Conservation (phyloP, 2,797 vertebrate species). For the Thripadectes ignobilis region DNA sequence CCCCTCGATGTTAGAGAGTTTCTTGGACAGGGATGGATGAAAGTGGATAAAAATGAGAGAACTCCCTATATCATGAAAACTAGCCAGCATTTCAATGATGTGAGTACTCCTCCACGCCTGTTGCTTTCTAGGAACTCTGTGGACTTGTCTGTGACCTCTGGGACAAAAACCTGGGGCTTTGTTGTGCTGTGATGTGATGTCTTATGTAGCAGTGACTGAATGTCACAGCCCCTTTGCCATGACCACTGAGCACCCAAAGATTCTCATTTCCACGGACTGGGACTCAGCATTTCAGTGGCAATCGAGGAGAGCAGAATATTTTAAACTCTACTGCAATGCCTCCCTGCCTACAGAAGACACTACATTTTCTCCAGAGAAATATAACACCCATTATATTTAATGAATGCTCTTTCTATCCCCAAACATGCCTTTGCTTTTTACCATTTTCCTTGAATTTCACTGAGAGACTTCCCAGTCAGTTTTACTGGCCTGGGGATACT, state of each 20-base stretch:
- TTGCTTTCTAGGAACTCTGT: neutral
- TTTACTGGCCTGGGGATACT: neutral
- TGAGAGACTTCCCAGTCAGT: neutral
- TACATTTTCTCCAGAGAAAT: neutral
- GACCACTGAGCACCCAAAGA: neutral
- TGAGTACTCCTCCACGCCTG: conserved; percentile 64
- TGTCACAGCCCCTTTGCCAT: neutral
- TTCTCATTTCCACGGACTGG: neutral
- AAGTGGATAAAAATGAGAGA: conserved; percentile 91
- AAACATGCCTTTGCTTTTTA: neutral
- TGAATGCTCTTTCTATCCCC: neutral
- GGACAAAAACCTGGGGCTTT: neutral
- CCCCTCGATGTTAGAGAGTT: conserved; percentile 83
- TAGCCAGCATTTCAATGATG: conserved; percentile 95
- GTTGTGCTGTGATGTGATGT: neutral
- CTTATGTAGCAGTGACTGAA: neutral
- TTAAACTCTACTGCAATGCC: neutral
- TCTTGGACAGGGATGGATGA: conserved; percentile 97
- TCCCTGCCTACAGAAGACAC: neutral
- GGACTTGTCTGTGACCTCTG: neutral
- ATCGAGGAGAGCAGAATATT: neutral
- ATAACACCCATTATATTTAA: neutral
- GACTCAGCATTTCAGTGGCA: neutral
- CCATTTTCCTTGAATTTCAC: neutral
- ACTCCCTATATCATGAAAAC: conserved; percentile 97